Conservation (phyloP, 2,113 vertebrate species). For the Petrocephalus microphthalmus region DNA sequence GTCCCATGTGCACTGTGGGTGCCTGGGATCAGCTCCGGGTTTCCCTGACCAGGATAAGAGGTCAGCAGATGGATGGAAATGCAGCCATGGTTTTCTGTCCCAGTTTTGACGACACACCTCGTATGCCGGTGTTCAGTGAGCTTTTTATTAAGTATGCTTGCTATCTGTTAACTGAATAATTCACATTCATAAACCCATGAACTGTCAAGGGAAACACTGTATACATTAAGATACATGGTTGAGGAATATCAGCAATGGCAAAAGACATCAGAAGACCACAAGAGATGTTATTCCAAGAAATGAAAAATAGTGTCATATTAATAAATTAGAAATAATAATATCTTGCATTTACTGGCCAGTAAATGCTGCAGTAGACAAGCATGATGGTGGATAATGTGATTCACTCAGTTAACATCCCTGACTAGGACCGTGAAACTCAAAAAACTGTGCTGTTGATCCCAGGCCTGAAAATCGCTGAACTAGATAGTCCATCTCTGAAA, state of each 20-base stretch:
- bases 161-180: neutral
- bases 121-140: neutral
- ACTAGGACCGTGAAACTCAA: neutral
- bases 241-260: neutral
- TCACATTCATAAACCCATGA: neutral
- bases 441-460: neutral
- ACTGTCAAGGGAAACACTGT: neutral
- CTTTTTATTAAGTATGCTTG: neutral
- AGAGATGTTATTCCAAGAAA: neutral
- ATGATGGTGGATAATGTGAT: neutral
- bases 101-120: neutral
- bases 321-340: neutral
- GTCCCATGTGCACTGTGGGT: neutral
- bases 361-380: neutral
- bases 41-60: neutral
- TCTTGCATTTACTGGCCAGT: neutral
- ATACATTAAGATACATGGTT: neutral
- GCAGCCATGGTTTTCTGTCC: neutral
- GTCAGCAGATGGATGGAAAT: neutral
- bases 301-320: neutral
- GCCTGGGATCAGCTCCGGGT: neutral
- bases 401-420: neutral
- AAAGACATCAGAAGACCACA: neutral
- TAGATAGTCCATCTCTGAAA: neutral
- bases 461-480: neutral